These are phyloP conservation scores for Chromoteleia sp. DNA, from an alignment of 2,888 invertebrate species.

Conservation along the genomic window DNA sequence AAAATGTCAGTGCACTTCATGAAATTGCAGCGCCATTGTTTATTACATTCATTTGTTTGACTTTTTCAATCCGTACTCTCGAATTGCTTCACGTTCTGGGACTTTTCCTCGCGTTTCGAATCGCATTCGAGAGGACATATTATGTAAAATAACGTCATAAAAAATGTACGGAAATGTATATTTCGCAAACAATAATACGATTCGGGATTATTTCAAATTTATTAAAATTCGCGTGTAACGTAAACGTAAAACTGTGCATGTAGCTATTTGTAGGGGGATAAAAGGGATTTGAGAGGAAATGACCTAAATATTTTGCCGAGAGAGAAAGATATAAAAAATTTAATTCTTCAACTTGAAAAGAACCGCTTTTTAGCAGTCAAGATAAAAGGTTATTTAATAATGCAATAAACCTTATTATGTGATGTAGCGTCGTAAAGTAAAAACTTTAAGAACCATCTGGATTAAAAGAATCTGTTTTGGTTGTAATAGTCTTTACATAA, in stretches of 20 bases:
- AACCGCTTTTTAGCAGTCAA: background rate
- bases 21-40: conserved; percentile 56
- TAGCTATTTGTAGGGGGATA: background rate
- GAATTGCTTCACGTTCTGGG: conserved; percentile 49
- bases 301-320: background rate
- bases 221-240: conserved; percentile 17
- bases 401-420: conserved; percentile 16
- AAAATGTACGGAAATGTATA: conserved; percentile 5
- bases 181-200: conserved; percentile 21
- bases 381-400: conserved; percentile 19
- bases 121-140: conserved; percentile 30
- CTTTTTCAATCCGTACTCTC: conserved; percentile 53
- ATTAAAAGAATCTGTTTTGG: background rate
- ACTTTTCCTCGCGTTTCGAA: conserved; percentile 15
- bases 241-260: background rate
- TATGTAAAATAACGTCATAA: conserved; percentile 47
- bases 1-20: conserved; percentile 53
- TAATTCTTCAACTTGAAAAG: background rate
- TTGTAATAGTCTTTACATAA: background rate
- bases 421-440: conserved; percentile 14
- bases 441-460: background rate
- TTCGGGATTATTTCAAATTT: conserved; percentile 18
- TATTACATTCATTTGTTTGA: conserved; percentile 59
- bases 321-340: background rate
- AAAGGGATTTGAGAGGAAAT: conserved; percentile 1